Evolutionary conservation across 2,888 invertebrate genomes (phyloP).

Genomic region (Parelbella ahira): DNA sequence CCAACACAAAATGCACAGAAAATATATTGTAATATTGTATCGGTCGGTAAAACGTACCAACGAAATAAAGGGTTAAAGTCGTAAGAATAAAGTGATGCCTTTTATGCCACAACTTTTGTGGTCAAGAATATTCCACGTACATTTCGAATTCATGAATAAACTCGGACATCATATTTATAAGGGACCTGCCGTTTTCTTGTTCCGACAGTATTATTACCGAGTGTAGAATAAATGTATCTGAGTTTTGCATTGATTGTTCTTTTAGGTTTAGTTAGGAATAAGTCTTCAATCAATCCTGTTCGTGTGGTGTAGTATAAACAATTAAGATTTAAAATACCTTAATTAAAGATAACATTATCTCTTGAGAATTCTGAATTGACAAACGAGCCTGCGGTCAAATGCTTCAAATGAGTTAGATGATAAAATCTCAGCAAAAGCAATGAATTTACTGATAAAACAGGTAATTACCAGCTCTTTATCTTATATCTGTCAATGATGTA

Average conservation of each 20-base stretch:
- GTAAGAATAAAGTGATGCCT: not conserved
- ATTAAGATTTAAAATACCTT: constrained; percentile 3
- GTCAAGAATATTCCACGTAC: constrained; percentile 12
- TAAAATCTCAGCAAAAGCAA: constrained; percentile 11
- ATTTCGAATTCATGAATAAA: constrained; percentile 14
- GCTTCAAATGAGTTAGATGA: constrained; percentile 10
- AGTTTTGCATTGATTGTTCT: too few species aligned
- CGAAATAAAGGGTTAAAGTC: too few species aligned
- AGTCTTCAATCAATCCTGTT: too few species aligned
- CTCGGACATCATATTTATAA: constrained; percentile 7
- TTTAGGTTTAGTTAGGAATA: too few species aligned
- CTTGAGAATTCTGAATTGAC: constrained; percentile 15
- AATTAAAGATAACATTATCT: constrained; percentile 12
- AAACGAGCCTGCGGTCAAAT: constrained; percentile 18
- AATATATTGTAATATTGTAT: too few species aligned
- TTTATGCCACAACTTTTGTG: constrained; percentile 13
- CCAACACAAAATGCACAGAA: too few species aligned
- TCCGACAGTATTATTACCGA: constrained; percentile 1
- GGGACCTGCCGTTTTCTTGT: constrained; percentile 8
- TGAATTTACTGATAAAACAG: constrained; percentile 4
- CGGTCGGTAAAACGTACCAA: too few species aligned
- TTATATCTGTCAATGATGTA: not conserved
- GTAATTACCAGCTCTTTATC: constrained; percentile 3
- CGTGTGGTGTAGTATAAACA: too few species aligned
- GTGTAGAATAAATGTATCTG: too few species aligned